Percentiles rank a stretch among this genome's conserved stretches.
These are phyloP conservation scores for Charanyca ferruginea DNA, from an alignment of 2,888 invertebrate genomes.

Conservation along the genomic window DNA sequence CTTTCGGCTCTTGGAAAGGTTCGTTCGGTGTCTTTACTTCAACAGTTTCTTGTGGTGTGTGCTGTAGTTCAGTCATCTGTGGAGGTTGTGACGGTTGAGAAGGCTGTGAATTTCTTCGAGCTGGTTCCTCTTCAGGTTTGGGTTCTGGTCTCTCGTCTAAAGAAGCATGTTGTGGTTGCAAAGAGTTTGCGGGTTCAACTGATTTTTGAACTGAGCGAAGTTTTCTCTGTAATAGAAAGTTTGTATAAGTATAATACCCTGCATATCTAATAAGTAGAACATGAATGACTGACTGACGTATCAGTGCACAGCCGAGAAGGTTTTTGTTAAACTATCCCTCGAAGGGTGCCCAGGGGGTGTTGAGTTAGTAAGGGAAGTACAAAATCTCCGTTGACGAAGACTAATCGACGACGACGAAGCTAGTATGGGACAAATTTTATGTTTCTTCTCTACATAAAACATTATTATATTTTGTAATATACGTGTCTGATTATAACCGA, in stretches of 20 bases:
- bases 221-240: constrained; percentile 90
- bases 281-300: too few species aligned
- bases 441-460: too few species aligned
- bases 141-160: constrained; percentile 80
- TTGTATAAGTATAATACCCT: not conserved
- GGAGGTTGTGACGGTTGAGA: constrained; percentile 48
- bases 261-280: too few species aligned
- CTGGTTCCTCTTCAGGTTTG: constrained; percentile 73
- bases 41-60: constrained; percentile 61
- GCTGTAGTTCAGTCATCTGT: constrained; percentile 37
- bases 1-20: constrained; percentile 67
- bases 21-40: constrained; percentile 70
- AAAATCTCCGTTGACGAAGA: too few species aligned
- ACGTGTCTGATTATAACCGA: not conserved
- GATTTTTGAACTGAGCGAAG: constrained; percentile 92
- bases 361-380: too few species aligned
- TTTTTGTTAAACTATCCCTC: too few species aligned
- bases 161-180: constrained; percentile 78
- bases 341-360: too few species aligned
- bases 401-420: too few species aligned
- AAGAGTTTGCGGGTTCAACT: constrained; percentile 83
- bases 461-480: too few species aligned
- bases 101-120: constrained; percentile 69
- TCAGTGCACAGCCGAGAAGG: too few species aligned
- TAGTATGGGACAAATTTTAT: too few species aligned